Percentiles rank a stretch among this genome's conserved stretches.
These are phyloP conservation scores for Tethya wilhelma DNA, from an alignment of 37 sponge, comb jelly and placozoan species.

Conservation along the genomic window DNA sequence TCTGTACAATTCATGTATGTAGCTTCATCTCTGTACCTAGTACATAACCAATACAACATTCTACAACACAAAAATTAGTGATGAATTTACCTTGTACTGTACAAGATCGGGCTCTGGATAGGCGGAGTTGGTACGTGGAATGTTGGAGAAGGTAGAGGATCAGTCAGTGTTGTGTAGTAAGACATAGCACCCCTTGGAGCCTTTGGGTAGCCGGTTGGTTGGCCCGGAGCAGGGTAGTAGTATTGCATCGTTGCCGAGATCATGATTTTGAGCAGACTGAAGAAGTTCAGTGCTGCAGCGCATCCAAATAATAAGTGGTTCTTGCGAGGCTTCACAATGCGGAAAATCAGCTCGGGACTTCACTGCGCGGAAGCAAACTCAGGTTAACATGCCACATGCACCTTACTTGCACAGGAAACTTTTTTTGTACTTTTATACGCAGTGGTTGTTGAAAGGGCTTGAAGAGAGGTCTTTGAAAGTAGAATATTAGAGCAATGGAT, in stretches of 20 bases:
- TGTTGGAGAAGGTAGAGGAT: conserved; percentile 30
- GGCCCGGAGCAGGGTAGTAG: conserved; percentile 6
- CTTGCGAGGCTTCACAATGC: conserved; percentile 13
- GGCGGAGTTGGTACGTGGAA: conserved; percentile 16
- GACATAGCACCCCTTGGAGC: conserved; percentile 8
- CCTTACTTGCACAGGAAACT: no score
- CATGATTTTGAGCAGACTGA: conserved; percentile 8
- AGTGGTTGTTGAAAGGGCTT: no score
- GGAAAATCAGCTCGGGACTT: no score
- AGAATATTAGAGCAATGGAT: not conserved
- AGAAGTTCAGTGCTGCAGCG: not conserved
- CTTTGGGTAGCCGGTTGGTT: conserved; percentile 20
- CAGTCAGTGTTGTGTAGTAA: conserved; percentile 26
- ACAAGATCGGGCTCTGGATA: not conserved
- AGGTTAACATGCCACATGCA: no score
- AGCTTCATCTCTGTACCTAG: not conserved
- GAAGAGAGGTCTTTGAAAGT: not conserved
- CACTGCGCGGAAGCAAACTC: no score
- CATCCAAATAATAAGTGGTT: conserved; percentile 19
- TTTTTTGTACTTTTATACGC: not conserved
- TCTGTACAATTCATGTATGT: not conserved
- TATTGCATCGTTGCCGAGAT: conserved; percentile 43
- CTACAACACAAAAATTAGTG: not conserved
- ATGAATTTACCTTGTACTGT: conserved; percentile 26
- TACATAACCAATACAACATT: not conserved